Percentiles rank a stretch among this genome's conserved stretches.
Conservation (phyloP, 2,888 invertebrate genomes). For the Clitarchus hookeri region DNA sequence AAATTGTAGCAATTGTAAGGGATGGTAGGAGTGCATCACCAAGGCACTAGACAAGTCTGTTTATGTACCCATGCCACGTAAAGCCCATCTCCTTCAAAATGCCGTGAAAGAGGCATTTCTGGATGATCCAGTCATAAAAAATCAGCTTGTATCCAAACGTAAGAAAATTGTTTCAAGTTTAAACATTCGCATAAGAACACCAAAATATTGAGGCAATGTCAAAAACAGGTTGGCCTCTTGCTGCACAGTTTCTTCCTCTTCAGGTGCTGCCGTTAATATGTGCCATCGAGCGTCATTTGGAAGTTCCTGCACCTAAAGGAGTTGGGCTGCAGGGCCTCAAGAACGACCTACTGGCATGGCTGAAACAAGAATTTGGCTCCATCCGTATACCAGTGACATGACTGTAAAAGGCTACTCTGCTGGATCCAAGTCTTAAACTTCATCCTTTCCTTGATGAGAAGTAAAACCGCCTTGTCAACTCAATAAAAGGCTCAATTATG, state of each 20-base stretch:
- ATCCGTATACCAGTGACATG: too few species aligned
- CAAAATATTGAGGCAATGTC: not conserved
- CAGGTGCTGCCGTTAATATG: too few species aligned
- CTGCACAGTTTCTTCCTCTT: not conserved
- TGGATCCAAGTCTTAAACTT: too few species aligned
- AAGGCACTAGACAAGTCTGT: not conserved
- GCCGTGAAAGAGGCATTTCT: not conserved
- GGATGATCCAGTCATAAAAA: not conserved
- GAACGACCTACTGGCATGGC: too few species aligned
- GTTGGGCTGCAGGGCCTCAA: too few species aligned
- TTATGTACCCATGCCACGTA: not conserved
- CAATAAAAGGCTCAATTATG: too few species aligned
- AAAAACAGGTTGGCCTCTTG: not conserved
- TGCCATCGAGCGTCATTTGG: too few species aligned
- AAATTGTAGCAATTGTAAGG: not conserved
- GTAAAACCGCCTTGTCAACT: too few species aligned
- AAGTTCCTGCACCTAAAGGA: too few species aligned
- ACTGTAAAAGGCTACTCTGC: too few species aligned
- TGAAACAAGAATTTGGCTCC: too few species aligned
- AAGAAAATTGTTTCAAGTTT: not conserved
- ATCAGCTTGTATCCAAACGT: not conserved
- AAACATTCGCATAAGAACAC: not conserved
- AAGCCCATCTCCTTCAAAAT: not conserved
- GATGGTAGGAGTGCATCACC: not conserved
- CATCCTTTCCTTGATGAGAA: too few species aligned